These are phyloP conservation scores for Phrynocephalus guinanensis DNA, from an alignment of 2,797 vertebrate species.

Conservation along the genomic window DNA sequence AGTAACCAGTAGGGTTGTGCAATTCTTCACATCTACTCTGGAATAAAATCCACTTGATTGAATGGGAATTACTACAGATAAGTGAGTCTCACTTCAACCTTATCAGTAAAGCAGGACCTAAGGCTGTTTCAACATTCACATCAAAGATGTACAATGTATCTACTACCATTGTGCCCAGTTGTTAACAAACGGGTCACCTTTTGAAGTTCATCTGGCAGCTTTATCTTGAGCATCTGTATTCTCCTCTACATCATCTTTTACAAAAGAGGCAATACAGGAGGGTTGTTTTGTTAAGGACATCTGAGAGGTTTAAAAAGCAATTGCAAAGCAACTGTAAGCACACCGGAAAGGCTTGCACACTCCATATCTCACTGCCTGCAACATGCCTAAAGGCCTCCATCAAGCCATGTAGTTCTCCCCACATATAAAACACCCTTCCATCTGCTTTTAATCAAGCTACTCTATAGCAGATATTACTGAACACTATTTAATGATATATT, in stretches of 20 bases:
- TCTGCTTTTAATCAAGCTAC: too few relatives aligned
- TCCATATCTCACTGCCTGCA: background rate
- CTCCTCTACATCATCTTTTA: constrained; percentile 56
- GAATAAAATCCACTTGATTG: background rate
- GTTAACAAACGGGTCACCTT: constrained; percentile 69
- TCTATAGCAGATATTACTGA: too few relatives aligned
- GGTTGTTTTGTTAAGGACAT: constrained; percentile 13
- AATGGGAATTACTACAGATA: constrained; percentile 47
- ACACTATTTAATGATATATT: too few relatives aligned
- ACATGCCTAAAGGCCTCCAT: background rate
- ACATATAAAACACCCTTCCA: too few relatives aligned
- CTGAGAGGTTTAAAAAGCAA: background rate
- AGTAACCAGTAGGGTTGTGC: too few relatives aligned
- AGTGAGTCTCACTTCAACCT: constrained; percentile 54
- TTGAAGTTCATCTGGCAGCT: constrained; percentile 61
- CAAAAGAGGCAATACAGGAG: constrained; percentile 46
- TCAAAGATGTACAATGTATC: constrained; percentile 55
- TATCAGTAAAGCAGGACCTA: constrained; percentile 69
- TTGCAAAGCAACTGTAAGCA: background rate
- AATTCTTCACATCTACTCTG: background rate
- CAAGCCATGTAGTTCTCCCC: too few relatives aligned
- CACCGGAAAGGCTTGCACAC: background rate
- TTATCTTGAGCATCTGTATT: constrained; percentile 60
- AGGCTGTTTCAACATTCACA: constrained; percentile 67
- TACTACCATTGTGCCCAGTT: constrained; percentile 51